Evolutionary conservation across 2,113 vertebrate genomes (phyloP), one percentile per base, ranked within the genome.

Genomic region (Ellobius talpinus): DNA sequence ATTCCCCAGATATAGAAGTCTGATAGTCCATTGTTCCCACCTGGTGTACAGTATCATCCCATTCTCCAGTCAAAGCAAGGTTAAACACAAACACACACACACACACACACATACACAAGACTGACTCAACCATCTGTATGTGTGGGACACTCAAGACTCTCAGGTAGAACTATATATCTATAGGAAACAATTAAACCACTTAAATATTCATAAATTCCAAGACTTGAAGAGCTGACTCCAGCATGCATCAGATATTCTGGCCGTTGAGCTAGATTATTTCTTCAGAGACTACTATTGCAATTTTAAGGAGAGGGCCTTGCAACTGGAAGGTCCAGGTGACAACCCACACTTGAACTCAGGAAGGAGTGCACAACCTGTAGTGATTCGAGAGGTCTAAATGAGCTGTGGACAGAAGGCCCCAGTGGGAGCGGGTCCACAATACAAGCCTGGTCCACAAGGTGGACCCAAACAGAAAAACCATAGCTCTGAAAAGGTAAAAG

Each of bases 121-220:
- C 39, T 77, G 89, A 88, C 29, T n/a, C 39, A 92, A 65, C 90
- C 95, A 96, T 95, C 94, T 95, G 72, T 39, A 81, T n/a, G 7
- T 0, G n/a, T 85, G 73, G 65, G 31, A 24, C 63, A 89, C 73
- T 74, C 61, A 82, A 78, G 58, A 94, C 81, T 97, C 79, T 90
- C 88, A 95, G 89, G 81, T 92, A 92, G 47, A 95, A 74, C 8
- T 66, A 31, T 23, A 58, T 0, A 42, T 79, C 65, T 61, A n/a
- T 36, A 31, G 76, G 79, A 86, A 90, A 7, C 50, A n/a, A 68
- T 14, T 72, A 68, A 92, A 61, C 24, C 7, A 87, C 65, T 70
- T 94, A 87, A 92, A 97, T 95, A 96, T 87, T 88, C 94, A 87
- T 94, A 96, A 96, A n/a, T 73, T 78, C 26, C 10, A 74, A 29